A percentile compares a stretch with the other conserved stretches of the same genome.
These are phyloP conservation scores for Julus scanicus DNA, from an alignment of 2,888 invertebrate genomes.

Conservation along the genomic window DNA sequence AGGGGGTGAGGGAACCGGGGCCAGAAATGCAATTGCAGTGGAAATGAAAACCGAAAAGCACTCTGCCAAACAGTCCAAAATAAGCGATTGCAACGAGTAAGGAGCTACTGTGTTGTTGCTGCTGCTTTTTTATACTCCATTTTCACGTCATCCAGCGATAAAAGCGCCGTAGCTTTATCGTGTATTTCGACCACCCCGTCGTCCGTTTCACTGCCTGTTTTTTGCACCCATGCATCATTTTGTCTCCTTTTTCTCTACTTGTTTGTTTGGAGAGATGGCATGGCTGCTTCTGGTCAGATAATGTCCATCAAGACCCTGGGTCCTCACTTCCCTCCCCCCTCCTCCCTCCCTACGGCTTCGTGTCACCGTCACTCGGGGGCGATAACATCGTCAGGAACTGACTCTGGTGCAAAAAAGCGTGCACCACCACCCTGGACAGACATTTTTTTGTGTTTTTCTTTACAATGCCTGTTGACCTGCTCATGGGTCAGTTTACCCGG, in stretches of 20 bases:
- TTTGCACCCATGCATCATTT: slow-evolving; percentile 36
- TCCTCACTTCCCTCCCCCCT: no score
- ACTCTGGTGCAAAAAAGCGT: neutral
- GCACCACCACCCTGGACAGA: neutral
- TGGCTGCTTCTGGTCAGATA: neutral
- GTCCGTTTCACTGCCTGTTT: neutral
- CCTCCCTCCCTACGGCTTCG: neutral
- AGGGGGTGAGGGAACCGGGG: neutral
- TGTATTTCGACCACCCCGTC: neutral
- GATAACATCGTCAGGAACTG: neutral
- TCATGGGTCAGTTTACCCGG: no score
- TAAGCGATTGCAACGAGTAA: neutral
- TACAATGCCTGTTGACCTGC: no score
- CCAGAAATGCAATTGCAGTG: slow-evolving; percentile 47
- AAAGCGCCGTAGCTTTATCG: slow-evolving; percentile 37
- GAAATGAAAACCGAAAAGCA: slow-evolving; percentile 43
- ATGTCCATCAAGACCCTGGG: slow-evolving; percentile 21
- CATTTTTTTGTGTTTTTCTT: neutral
- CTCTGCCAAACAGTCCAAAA: slow-evolving; percentile 4
- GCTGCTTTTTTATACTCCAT: neutral
- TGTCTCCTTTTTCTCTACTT: neutral
- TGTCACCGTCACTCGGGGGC: neutral
- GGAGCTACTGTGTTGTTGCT: neutral
- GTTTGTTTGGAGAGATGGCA: neutral
- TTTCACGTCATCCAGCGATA: slow-evolving; percentile 1